phyloP scores from a whole-genome alignment of 2,797 vertebrate species.

The Etheostoma perlongum region DNA sequence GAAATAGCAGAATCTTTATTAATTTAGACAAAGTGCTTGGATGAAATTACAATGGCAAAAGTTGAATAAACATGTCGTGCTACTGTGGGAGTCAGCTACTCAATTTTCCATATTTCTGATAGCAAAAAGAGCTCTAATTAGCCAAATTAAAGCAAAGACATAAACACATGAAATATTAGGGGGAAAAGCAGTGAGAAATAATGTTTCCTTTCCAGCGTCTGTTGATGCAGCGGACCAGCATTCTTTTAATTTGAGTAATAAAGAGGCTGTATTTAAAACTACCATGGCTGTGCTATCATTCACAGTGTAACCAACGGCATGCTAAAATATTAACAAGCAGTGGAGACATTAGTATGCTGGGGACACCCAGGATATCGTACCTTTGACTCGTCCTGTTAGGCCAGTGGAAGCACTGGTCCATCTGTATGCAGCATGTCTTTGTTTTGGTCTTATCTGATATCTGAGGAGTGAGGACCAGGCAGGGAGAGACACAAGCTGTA shows the following conservation, averaged over 20 bases:
- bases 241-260: neutral
- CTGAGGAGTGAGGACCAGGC: constrained; percentile 18
- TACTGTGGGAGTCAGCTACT: neutral
- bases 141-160: constrained; percentile 5
- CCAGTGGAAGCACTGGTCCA: neutral
- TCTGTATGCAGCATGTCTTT: constrained; percentile 2
- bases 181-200: neutral
- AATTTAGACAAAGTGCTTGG: neutral
- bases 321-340: neutral
- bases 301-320: neutral
- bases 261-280: neutral
- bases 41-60: constrained; percentile 1
- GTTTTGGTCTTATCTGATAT: constrained; percentile 20
- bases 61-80: neutral
- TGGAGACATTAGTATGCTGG: neutral
- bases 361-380: neutral
- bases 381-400: neutral
- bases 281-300: neutral
- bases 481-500: constrained; percentile 40
- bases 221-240: neutral
- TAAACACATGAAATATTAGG: constrained; percentile 7
- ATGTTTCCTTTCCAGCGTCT: neutral
- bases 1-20: neutral
- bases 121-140: neutral
- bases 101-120: neutral